Base-by-base conservation (phyloP, 2,888 invertebrate species). In the Tubulanus polymorphus region DNA sequence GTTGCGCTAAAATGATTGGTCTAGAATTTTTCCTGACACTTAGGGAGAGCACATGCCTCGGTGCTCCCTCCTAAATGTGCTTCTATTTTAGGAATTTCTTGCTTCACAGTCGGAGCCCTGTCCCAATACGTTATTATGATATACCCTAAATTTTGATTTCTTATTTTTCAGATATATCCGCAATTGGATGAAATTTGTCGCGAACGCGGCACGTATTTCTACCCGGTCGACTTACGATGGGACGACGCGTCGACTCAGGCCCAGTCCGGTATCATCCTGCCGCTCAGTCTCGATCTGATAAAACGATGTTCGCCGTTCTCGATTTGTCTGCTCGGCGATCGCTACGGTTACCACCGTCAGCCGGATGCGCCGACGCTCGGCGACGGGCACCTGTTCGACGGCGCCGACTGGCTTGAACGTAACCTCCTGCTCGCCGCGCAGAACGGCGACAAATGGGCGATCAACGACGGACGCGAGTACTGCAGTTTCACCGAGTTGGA, bases 401-500 rank as follows among this genome's bases (percentile, higher is more conserved):
- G 66, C 30, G 60, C 63, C 25, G 53, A 60, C 29, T 72, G 72
- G 69, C 49, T 76, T 49, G 74, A 72, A 56, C 64, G 61, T 53
- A 75, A 74, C 56, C 64, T 69, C 45, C 35, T 71, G 28, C 60
- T 70, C 27, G 76, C 76, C 0, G 68, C 70, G 0, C 54, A 67
- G n/a, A 68, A 68, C 32, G 74, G 78, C 1, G 71, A 77, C 55
- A 60, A 63, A 1, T 76, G 76, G 76, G 63, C 77, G 3, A 54
- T 71, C 20, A 64, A 74, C 27, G 70, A 73, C 51, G 55, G 62
- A 12, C 66, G 71, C 56, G 70, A 70, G 51, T 63, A 66, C 56
- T 65, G 67, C 54, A 76, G 77, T 56, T 52, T 77, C 8, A 63
- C 72, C 0, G 77, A 78, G 52, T 65, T 78, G 35, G 73, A 77